phyloP scores from a whole-genome alignment of 2,113 vertebrate genomes.

The Vidua chalybeata region DNA sequence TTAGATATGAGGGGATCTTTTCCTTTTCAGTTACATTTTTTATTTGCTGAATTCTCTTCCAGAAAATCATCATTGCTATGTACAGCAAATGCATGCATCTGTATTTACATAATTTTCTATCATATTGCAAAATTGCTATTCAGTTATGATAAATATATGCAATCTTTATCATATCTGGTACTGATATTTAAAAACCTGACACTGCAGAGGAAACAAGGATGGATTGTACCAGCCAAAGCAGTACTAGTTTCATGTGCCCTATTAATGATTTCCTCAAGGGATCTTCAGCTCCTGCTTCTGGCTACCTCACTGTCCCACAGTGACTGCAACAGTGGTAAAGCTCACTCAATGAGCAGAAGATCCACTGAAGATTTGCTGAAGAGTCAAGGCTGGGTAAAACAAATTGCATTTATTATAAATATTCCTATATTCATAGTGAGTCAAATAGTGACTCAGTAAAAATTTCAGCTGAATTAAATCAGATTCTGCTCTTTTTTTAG shows the following conservation, averaged over 20 bases:
- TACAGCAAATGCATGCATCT: neutral
- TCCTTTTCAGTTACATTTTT: neutral
- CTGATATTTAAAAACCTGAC: neutral
- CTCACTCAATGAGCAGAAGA: neutral
- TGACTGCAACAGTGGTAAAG: neutral
- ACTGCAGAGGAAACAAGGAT: neutral
- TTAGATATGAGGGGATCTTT: neutral
- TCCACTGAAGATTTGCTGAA: neutral
- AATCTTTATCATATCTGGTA: neutral
- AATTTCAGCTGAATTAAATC: neutral
- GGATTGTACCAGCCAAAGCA: neutral
- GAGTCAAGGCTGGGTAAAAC: neutral
- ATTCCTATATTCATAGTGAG: neutral
- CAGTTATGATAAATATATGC: neutral
- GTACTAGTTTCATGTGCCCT: neutral
- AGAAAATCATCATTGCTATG: neutral
- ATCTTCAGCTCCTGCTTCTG: neutral
- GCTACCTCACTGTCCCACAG: neutral
- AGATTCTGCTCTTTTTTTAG: neutral
- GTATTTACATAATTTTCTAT: neutral
- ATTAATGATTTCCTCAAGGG: neutral
- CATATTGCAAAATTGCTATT: neutral
- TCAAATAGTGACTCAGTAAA: neutral
- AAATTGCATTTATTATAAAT: neutral
- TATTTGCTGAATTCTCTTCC: slow-evolving; percentile 24